phyloP scores from a whole-genome alignment of 1,140 invertebrate species.

The Drosophila ananassae region DNA sequence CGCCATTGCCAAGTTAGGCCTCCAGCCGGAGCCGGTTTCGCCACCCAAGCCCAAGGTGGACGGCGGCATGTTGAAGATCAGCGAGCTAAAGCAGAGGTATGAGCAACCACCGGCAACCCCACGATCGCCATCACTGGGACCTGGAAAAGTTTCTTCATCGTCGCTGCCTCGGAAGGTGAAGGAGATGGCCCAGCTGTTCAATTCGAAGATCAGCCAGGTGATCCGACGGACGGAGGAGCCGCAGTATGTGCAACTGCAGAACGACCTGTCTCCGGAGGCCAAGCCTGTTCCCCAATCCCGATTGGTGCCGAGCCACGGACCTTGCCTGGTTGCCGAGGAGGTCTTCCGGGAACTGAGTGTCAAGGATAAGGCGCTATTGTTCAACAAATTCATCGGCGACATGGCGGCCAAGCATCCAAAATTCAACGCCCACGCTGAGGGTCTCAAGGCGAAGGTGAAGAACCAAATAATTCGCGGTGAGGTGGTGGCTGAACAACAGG shows the following conservation, averaged over 20 bases:
- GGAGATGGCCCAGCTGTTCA: constrained; percentile 76
- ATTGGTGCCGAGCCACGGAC: constrained; percentile 2
- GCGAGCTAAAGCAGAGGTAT: constrained; percentile 65
- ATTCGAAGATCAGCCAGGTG: constrained; percentile 68
- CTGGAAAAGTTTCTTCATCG: constrained; percentile 12
- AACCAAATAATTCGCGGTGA: constrained; percentile 69
- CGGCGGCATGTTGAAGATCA: constrained; percentile 51
- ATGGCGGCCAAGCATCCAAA: constrained; percentile 73
- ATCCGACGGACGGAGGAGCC: constrained; percentile 46
- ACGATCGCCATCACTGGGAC: not conserved
- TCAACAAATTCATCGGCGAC: constrained; percentile 75
- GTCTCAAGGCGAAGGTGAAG: constrained; percentile 58
- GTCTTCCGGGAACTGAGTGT: constrained; percentile 76
- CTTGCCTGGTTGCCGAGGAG: constrained; percentile 73
- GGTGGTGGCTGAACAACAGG: constrained; percentile 65
- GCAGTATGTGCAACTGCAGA: constrained; percentile 56
- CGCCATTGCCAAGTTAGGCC: constrained; percentile 62
- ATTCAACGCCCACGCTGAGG: constrained; percentile 62
- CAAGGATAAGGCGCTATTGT: constrained; percentile 74
- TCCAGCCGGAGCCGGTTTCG: constrained; percentile 26
- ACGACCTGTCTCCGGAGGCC: constrained; percentile 55
- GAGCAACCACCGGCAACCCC: constrained; percentile 31
- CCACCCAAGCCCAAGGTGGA: constrained; percentile 35
- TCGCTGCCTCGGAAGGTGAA: constrained; percentile 65
- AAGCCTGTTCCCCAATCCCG: constrained; percentile 7